Evolutionary conservation across 2,888 invertebrate species (phyloP).

Genomic region (Eilema sororculum): DNA sequence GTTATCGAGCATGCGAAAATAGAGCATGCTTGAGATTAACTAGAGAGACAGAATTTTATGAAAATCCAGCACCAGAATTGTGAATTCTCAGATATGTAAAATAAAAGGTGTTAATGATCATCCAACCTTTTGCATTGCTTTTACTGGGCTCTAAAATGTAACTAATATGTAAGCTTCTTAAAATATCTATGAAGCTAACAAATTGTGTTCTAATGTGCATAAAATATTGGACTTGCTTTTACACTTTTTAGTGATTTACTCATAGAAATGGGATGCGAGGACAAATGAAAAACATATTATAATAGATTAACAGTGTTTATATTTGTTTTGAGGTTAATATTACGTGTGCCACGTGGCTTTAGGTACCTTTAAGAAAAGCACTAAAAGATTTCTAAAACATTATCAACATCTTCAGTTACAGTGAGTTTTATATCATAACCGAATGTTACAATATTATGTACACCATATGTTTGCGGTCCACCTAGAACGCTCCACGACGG

Average conservation of each 20-base stretch:
- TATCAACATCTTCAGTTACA: slow-evolving; percentile 76
- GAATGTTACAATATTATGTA: slow-evolving; percentile 67
- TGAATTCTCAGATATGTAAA: too few relatives aligned
- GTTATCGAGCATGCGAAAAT: too few relatives aligned
- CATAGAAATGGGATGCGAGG: neutral
- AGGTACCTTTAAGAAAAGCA: slow-evolving; percentile 81
- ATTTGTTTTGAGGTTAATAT: slow-evolving; percentile 85
- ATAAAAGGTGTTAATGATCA: neutral
- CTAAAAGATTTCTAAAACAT: slow-evolving; percentile 81
- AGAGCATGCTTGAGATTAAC: too few relatives aligned
- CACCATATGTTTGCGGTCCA: slow-evolving; percentile 56
- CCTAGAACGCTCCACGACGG: slow-evolving; percentile 31
- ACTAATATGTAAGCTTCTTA: neutral
- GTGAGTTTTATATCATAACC: slow-evolving; percentile 72
- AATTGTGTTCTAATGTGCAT: neutral
- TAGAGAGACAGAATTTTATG: too few relatives aligned
- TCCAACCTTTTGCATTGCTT: neutral
- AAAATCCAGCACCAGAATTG: too few relatives aligned
- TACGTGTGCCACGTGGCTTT: slow-evolving; percentile 81
- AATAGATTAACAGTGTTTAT: slow-evolving; percentile 86
- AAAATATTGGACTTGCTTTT: neutral
- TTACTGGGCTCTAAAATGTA: neutral
- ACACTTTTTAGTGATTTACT: neutral
- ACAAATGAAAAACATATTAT: slow-evolving; percentile 61
- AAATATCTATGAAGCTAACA: neutral